phyloP scores from a whole-genome alignment of 2,888 invertebrate species.

The Suillia variegata region DNA sequence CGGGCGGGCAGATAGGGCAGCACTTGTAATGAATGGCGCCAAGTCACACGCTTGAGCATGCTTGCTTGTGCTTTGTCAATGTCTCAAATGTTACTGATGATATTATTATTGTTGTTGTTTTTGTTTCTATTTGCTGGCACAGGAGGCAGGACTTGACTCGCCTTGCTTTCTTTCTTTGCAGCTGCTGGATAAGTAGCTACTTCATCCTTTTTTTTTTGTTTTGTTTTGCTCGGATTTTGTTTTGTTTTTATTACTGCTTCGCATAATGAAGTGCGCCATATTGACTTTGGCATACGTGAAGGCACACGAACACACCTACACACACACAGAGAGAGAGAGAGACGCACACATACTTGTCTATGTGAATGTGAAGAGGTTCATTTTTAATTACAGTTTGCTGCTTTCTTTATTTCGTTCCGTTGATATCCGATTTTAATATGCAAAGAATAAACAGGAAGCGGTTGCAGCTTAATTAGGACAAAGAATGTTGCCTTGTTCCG shows the following conservation, averaged over 20 bases:
- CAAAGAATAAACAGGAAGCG: constrained; percentile 35
- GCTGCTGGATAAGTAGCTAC: neutral
- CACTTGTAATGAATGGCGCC: constrained; percentile 34
- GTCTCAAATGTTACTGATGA: constrained; percentile 2
- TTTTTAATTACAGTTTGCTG: constrained; percentile 34
- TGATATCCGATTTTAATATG: no score
- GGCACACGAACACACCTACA: no score
- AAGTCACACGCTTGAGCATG: constrained; percentile 35
- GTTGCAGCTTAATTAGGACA: constrained; percentile 37
- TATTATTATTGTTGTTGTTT: neutral
- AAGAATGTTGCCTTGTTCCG: constrained; percentile 18
- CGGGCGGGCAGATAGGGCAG: neutral
- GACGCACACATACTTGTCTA: no score
- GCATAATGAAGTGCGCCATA: constrained; percentile 39
- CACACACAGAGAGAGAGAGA: no score
- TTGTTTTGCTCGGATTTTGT: constrained; percentile 30
- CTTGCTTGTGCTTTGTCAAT: constrained; percentile 38
- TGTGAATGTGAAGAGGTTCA: constrained; percentile 5
- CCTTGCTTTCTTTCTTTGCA: neutral
- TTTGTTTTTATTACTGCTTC: constrained; percentile 29
- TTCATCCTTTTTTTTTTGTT: neutral
- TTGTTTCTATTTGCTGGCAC: neutral
- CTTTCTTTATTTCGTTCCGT: no score
- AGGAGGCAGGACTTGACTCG: neutral
- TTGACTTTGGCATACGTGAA: constrained; percentile 32